These are phyloP conservation scores for Etheostoma cragini DNA, from an alignment of 2,113 vertebrate species.

Conservation along the genomic window DNA sequence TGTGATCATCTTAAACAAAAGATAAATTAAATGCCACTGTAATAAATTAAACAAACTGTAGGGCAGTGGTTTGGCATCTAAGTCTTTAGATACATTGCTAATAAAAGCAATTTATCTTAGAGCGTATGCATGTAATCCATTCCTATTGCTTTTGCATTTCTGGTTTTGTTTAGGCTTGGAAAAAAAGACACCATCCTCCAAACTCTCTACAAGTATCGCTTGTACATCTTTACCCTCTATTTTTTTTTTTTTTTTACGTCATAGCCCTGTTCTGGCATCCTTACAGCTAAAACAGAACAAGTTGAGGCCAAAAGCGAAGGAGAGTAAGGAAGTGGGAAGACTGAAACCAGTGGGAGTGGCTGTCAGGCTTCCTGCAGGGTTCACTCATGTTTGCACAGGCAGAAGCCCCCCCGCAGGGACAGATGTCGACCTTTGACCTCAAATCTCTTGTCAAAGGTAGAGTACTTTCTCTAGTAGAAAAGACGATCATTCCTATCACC, in stretches of 20 bases:
- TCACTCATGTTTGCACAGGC: background rate
- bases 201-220: background rate
- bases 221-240: too few relatives aligned
- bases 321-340: background rate
- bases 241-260: background rate
- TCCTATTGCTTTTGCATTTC: background rate
- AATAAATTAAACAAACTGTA: background rate
- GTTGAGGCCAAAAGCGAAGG: background rate
- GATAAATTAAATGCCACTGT: background rate
- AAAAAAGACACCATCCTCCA: background rate
- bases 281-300: background rate
- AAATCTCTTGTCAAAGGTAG: slow-evolving; percentile 12
- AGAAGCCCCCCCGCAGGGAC: slow-evolving; percentile 22
- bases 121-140: background rate
- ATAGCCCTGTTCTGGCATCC: background rate
- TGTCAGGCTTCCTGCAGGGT: slow-evolving; percentile 1
- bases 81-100: background rate
- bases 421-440: slow-evolving; percentile 52
- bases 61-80: background rate
- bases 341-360: slow-evolving; percentile 1
- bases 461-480: slow-evolving; percentile 16
- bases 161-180: background rate
- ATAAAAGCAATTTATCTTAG: too few relatives aligned
- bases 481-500: background rate
- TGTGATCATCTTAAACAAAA: background rate